Base-by-base conservation (phyloP, 2,888 invertebrate species). In the Torymus texanus region DNA sequence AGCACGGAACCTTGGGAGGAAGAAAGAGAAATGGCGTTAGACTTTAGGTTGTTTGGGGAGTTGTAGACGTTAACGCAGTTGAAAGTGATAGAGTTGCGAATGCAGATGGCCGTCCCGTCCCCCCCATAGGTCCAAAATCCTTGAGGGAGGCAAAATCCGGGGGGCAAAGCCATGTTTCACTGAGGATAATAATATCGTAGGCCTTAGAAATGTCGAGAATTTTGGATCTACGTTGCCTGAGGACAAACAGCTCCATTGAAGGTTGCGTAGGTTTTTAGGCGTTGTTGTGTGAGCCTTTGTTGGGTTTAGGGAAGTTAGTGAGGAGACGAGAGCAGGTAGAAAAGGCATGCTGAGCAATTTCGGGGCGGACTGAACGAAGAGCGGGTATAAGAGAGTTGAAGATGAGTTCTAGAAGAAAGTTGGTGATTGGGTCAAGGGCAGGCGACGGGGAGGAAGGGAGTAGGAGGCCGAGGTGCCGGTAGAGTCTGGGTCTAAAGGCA, bases 231-330 rank as follows among this genome's bases (percentile, higher is more conserved):
- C 75, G 61, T 14, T 50, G 24, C 14, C 12, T 8, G 16, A 73
- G 16, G 79, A 76, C 5, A 55, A 18, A 18, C 63, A 68, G 21
- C 76, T 81, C 76, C 81, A 76, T 41, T 81, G 79, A 13, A 81
- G 53, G 1, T 79, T 73, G 11, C 75, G 65, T 50, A 79, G 53
- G 18, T 16, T 56, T 41, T 41, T 78, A 18, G 11, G 24, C 3
- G 24, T 24, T 24, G n/a, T n/a, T n/a, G n/a, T n/a, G n/a, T n/a
- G n/a, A n/a, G n/a, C n/a, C n/a, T n/a, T n/a, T n/a, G n/a, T n/a
- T n/a, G n/a, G n/a, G n/a, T n/a, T n/a, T n/a, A n/a, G n/a, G n/a
- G n/a, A n/a, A n/a, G n/a, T n/a, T n/a, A n/a, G n/a, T n/a, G n/a
- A n/a, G n/a, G n/a, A n/a, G n/a, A n/a, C n/a, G n/a, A n/a, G n/a